Conservation (phyloP, 2,113 vertebrate genomes). For the Nansenia antarctica region DNA sequence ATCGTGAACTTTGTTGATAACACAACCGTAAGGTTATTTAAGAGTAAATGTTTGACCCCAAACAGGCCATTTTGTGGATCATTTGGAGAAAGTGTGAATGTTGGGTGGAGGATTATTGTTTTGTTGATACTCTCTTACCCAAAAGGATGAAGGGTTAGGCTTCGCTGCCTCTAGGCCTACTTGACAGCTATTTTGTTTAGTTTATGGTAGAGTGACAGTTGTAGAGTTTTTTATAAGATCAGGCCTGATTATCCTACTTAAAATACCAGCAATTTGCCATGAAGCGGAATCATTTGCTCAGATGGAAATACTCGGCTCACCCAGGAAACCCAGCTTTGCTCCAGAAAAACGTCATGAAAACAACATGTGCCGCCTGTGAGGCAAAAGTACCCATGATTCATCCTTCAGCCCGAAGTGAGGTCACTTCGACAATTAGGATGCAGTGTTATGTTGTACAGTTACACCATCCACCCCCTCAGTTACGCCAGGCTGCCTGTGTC, state of each 20-base stretch:
- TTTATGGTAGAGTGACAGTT: background rate
- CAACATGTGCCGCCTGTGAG: background rate
- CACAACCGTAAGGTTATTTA: constrained; percentile 28
- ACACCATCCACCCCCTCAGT: background rate
- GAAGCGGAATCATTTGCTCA: too few relatives aligned
- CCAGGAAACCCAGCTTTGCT: background rate
- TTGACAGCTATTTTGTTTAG: background rate
- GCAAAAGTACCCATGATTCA: background rate
- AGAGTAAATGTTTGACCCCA: constrained; percentile 43
- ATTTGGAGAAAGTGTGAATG: background rate
- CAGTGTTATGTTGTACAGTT: background rate
- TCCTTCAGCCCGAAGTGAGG: background rate
- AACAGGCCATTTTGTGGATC: constrained; percentile 33
- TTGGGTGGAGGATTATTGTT: background rate
- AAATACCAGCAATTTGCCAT: too few relatives aligned
- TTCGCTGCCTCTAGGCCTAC: background rate
- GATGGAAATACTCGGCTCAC: too few relatives aligned
- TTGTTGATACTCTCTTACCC: constrained; percentile 20
- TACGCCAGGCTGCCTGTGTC: background rate
- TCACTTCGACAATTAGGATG: background rate
- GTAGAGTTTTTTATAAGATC: too few relatives aligned
- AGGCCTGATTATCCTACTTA: too few relatives aligned
- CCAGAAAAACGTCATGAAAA: background rate
- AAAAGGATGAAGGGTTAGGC: background rate
- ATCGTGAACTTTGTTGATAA: constrained; percentile 40